These are phyloP conservation scores for Acanthurus tractus DNA, from an alignment of 2,797 vertebrate genomes.

Conservation along the genomic window DNA sequence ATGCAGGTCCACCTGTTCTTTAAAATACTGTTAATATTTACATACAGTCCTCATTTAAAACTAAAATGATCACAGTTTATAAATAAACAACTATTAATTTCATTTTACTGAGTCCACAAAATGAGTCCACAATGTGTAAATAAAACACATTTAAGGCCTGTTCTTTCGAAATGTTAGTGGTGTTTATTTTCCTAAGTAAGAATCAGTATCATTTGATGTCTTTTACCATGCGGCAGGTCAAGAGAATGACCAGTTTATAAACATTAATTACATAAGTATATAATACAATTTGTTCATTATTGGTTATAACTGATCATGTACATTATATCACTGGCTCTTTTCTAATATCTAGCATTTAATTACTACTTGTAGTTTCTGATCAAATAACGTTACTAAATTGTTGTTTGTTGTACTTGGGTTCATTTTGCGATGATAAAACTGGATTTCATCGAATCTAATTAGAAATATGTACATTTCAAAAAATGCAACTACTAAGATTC, in stretches of 20 bases:
- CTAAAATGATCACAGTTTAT: neutral
- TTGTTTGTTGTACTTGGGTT: neutral
- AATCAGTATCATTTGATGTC: slow-evolving; percentile 5
- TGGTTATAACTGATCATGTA: neutral
- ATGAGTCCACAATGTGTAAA: neutral
- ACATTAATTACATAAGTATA: slow-evolving; percentile 7
- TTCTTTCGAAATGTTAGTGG: neutral
- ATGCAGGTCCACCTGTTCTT: slow-evolving; percentile 8
- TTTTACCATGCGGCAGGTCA: neutral
- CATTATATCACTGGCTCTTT: neutral
- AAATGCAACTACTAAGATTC: neutral
- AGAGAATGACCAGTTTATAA: neutral
- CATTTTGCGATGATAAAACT: neutral
- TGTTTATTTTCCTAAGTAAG: no score
- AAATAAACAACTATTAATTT: neutral
- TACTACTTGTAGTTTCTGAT: neutral
- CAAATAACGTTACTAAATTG: neutral
- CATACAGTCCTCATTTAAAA: neutral
- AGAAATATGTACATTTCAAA: no score
- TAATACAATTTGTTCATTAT: neutral
- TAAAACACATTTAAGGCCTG: neutral
- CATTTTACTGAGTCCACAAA: neutral
- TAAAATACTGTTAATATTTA: slow-evolving; percentile 19
- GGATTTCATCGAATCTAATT: neutral
- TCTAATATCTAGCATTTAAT: neutral